phyloP scores from a whole-genome alignment of 2,888 invertebrate species.

The Odiellus spinosus region DNA sequence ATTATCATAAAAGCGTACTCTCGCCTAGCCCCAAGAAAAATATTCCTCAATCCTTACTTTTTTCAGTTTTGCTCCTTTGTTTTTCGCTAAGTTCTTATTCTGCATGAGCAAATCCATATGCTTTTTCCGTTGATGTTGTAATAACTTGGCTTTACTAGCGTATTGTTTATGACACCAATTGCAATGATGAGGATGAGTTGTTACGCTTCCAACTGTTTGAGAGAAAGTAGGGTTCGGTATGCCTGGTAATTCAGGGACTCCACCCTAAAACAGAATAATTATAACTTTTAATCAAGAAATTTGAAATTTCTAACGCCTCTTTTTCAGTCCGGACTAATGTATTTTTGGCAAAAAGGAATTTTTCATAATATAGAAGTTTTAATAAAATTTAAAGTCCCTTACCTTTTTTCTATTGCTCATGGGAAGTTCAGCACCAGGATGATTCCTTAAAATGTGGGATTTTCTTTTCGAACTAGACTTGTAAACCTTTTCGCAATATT shows the following conservation, averaged over 20 bases:
- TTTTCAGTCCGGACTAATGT: not conserved
- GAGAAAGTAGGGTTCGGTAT: constrained; percentile 46
- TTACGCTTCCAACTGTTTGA: constrained; percentile 53
- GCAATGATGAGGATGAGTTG: constrained; percentile 52
- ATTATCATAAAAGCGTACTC: too few relatives aligned
- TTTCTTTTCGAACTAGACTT: constrained; percentile 71
- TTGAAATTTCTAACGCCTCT: not conserved
- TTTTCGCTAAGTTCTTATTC: not conserved
- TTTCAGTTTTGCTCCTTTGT: too few relatives aligned
- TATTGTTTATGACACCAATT: constrained; percentile 75
- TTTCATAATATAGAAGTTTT: too few relatives aligned
- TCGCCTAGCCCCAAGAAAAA: too few relatives aligned
- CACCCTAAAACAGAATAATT: constrained; percentile 30
- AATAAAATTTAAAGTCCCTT: too few relatives aligned
- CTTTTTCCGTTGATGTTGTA: constrained; percentile 37
- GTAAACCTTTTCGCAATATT: constrained; percentile 66
- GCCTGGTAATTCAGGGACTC: constrained; percentile 33
- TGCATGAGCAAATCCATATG: constrained; percentile 26
- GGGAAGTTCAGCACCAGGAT: constrained; percentile 57
- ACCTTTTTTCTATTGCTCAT: constrained; percentile 28
- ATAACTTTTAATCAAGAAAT: not conserved
- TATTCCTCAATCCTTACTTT: too few relatives aligned
- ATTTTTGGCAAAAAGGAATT: not conserved
- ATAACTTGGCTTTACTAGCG: constrained; percentile 50
- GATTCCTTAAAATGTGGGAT: constrained; percentile 61